phyloP scores from a whole-genome alignment of 2,888 invertebrate species.

The Atethmia centrago region DNA sequence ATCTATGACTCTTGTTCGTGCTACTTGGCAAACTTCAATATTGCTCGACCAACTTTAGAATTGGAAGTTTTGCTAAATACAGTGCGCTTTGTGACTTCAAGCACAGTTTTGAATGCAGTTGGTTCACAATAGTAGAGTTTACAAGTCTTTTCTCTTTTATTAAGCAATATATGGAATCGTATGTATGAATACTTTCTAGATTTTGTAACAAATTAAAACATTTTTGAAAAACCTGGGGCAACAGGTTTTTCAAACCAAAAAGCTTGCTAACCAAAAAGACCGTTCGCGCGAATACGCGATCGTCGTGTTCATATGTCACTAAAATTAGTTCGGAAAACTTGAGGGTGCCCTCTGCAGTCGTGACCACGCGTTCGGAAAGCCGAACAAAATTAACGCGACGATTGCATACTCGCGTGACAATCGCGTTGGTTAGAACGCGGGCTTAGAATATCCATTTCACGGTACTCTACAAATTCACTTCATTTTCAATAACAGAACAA shows the following conservation, averaged over 20 bases:
- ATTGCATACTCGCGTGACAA: no score
- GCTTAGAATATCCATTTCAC: background rate
- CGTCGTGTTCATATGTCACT: background rate
- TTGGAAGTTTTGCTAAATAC: constrained; percentile 66
- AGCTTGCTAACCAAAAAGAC: background rate
- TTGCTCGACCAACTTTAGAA: constrained; percentile 65
- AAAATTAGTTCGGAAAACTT: background rate
- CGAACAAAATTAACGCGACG: background rate
- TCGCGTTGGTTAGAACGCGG: background rate
- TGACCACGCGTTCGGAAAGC: background rate
- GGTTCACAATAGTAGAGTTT: constrained; percentile 19
- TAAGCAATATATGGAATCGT: background rate
- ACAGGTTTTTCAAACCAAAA: no score
- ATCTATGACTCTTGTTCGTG: constrained; percentile 78
- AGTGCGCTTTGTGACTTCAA: constrained; percentile 56
- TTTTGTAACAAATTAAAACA: no score
- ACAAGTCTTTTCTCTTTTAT: background rate
- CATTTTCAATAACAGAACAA: background rate
- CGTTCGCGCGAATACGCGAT: background rate
- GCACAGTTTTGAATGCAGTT: constrained; percentile 47
- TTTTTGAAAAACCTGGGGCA: background rate
- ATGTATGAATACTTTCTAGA: background rate
- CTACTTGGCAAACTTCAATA: constrained; percentile 71
- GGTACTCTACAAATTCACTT: no score
- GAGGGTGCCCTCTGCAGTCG: background rate